Base-by-base conservation (phyloP, 2,113 vertebrate genomes). In the Rhea pennata region DNA sequence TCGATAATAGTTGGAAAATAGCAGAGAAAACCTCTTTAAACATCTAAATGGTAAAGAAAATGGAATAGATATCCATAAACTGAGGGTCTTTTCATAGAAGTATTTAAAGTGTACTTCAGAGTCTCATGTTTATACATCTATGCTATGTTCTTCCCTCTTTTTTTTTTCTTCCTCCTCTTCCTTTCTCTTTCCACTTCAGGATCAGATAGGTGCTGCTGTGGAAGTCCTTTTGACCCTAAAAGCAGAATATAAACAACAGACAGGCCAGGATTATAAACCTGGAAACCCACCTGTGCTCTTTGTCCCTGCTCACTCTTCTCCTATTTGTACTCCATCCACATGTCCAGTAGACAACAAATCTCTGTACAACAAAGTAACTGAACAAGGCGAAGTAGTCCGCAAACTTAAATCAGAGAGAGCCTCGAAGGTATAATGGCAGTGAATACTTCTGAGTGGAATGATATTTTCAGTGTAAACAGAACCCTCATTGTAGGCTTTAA, bases 261-360 rank as follows among this genome's bases (percentile, higher is more conserved):
- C 98, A 4, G 98, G 98, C 87, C 98, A 98, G 93, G 99, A 99
- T 29, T 98, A 98, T 96, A 99, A 99, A 96, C 98, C 98, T 7
- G 98, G 98, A 79, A 97, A 93, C 95, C 93, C 95, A 64, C 97
- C 97, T 61, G 84, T 90, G 69, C 31, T 50, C 59, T n/a, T 6
- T 77, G 81, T 93, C 87, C 80, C 78, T 82, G 36, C 66, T 95
- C 87, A 92, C 39, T 40, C 89, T 78, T 74, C 87, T 91, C 31
- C 82, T 95, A 61, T 66, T 95, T 51, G 93, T 87, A 15, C 76
- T 93, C 54, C 56, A 3, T 74, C 81, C 16, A 9, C 72, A 10
- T 91, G 75, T 54, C 66, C 79, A 56, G 39, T 90, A 94, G 96
- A 96, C 84, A 88, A 82, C 88, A 86, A 66, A 24, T 58, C 64